phyloP scores from a whole-genome alignment of 2,113 vertebrate species.

The Onychostruthus taczanowskii region DNA sequence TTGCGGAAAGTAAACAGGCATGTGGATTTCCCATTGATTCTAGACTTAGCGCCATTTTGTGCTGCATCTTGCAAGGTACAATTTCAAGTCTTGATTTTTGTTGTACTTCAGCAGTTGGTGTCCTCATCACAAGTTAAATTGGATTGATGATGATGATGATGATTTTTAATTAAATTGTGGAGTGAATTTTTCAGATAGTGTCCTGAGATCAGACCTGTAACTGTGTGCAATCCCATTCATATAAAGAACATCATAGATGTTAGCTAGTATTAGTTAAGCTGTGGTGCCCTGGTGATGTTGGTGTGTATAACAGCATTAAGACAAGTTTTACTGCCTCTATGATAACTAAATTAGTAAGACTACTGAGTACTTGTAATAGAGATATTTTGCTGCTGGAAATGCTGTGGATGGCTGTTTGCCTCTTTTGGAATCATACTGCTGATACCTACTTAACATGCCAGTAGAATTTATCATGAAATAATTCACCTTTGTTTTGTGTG shows the following conservation, averaged over 20 bases:
- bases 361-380: not conserved
- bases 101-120: not conserved
- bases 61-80: constrained; percentile 91
- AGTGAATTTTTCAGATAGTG: not conserved
- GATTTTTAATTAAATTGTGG: not conserved
- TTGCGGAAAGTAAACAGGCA: constrained; percentile 95
- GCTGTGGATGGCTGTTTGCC: not conserved
- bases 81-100: not conserved
- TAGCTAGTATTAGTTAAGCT: not conserved
- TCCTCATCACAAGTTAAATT: not conserved
- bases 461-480: not conserved
- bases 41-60: constrained; percentile 95
- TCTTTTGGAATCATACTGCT: not conserved
- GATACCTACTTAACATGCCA: not conserved
- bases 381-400: not conserved
- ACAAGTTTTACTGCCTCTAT: not conserved
- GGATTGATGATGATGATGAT: not conserved
- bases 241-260: not conserved
- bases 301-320: not conserved
- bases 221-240: not conserved
- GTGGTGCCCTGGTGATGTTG: not conserved
- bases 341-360: not conserved
- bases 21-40: constrained; percentile 89
- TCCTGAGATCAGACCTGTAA: not conserved
- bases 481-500: not conserved